A percentile compares a stretch with the other conserved stretches of the same genome.
phyloP scores from a whole-genome alignment of 2,113 vertebrate species.

The Mesoclemmys tuberculata region DNA sequence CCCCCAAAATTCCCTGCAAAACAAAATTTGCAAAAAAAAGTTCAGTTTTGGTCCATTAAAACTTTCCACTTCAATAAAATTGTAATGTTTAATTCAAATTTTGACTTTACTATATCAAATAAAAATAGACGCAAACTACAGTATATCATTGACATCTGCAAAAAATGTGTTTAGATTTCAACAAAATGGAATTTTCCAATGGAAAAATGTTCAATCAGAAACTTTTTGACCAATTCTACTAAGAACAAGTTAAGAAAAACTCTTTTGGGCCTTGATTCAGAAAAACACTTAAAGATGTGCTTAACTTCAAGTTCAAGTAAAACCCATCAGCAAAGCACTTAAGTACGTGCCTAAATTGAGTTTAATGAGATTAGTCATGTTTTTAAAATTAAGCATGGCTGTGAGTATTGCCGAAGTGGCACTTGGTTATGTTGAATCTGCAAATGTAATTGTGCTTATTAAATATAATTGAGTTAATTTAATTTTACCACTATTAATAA shows the following conservation, averaged over 20 bases:
- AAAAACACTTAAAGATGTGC: background rate
- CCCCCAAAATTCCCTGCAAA: background rate
- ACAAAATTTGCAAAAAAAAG: background rate
- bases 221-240: rapidly evolving
- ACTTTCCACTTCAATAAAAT: background rate
- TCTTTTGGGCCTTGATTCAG: background rate
- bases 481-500: background rate
- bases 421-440: background rate
- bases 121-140: background rate
- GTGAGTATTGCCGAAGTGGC: rapidly evolving
- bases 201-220: background rate
- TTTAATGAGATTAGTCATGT: slow-evolving; percentile 19
- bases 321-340: background rate
- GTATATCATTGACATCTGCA: background rate
- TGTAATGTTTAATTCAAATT: background rate
- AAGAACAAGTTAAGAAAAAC: background rate
- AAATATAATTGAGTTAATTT: background rate
- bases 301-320: background rate
- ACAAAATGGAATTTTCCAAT: background rate
- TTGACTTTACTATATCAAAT: background rate
- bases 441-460: background rate
- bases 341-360: background rate
- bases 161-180: background rate
- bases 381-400: background rate
- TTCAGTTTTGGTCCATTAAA: background rate